Evolutionary conservation across 2,113 vertebrate species (phyloP).

Genomic region (Microcebus lehilahytsara): DNA sequence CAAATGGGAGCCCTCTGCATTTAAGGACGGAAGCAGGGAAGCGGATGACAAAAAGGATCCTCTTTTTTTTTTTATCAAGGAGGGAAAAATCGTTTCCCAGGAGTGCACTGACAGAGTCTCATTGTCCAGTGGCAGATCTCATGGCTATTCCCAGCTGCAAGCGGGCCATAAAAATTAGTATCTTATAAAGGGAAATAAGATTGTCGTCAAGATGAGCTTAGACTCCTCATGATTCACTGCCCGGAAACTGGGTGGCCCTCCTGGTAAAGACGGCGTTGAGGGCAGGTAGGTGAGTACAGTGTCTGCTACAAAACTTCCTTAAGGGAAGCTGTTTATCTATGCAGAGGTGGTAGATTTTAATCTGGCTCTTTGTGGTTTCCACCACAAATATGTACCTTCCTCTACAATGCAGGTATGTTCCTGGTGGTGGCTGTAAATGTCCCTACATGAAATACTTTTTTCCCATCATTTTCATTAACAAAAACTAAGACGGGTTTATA

Average conservation of each 20-base stretch:
- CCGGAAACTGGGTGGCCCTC: not conserved
- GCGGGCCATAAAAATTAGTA: not conserved
- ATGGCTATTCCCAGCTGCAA: not conserved
- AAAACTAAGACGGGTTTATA: not conserved
- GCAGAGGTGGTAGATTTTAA: not conserved
- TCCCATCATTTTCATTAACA: not conserved
- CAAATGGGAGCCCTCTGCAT: not conserved
- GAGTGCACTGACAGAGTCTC: not conserved
- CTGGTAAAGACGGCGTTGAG: not conserved
- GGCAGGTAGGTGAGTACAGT: not conserved
- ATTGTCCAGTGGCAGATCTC: not conserved
- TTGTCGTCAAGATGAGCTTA: too few relatives aligned
- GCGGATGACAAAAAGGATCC: not conserved
- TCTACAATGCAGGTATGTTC: not conserved
- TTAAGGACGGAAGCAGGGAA: not conserved
- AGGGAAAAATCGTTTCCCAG: not conserved
- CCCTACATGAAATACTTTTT: not conserved
- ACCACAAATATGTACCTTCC: not conserved
- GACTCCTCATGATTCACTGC: not conserved
- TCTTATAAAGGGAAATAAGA: not conserved
- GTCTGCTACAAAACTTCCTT: not conserved
- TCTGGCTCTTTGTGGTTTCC: not conserved
- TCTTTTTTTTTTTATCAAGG: not conserved
- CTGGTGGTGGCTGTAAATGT: not conserved
- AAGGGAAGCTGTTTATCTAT: not conserved